Conservation (phyloP, 2,888 invertebrate species). For the Lasius platythorax region DNA sequence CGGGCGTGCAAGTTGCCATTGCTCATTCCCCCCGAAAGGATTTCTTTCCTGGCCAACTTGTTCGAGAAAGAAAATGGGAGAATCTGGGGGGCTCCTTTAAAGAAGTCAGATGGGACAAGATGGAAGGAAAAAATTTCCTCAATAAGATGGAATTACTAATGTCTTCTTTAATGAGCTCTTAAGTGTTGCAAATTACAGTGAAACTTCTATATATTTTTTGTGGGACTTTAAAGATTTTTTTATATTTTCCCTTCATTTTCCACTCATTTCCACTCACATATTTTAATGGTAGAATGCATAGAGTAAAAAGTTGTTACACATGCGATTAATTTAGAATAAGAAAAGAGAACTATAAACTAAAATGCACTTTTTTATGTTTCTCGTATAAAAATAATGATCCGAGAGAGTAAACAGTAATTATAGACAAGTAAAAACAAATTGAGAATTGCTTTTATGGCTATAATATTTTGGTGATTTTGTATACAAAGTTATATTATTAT, state of each 20-base stretch:
- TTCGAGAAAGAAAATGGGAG: conserved; percentile 97
- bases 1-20: conserved; percentile 95
- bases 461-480: neutral
- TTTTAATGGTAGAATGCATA: neutral
- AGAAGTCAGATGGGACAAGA: conserved; percentile 96
- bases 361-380: neutral
- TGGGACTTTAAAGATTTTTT: neutral
- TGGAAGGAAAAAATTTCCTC: conserved; percentile 98
- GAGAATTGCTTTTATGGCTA: neutral
- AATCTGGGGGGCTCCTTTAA: conserved; percentile 97
- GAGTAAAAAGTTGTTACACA: neutral
- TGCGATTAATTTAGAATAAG: neutral
- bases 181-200: conserved; percentile 74
- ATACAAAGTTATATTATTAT: too few relatives aligned
- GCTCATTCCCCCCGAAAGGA: conserved; percentile 96
- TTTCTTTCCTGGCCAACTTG: conserved; percentile 94
- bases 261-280: neutral
- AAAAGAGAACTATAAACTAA: neutral
- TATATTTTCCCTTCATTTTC: neutral
- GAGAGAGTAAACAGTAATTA: neutral
- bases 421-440: neutral
- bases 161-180: conserved; percentile 94
- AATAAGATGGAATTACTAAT: conserved; percentile 98
- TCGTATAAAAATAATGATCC: neutral
- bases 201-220: conserved; percentile 2